A percentile compares a stretch with the other conserved stretches of the same genome.
Evolutionary conservation across 2,113 vertebrate species (phyloP).

Genomic region (Perca flavescens): DNA sequence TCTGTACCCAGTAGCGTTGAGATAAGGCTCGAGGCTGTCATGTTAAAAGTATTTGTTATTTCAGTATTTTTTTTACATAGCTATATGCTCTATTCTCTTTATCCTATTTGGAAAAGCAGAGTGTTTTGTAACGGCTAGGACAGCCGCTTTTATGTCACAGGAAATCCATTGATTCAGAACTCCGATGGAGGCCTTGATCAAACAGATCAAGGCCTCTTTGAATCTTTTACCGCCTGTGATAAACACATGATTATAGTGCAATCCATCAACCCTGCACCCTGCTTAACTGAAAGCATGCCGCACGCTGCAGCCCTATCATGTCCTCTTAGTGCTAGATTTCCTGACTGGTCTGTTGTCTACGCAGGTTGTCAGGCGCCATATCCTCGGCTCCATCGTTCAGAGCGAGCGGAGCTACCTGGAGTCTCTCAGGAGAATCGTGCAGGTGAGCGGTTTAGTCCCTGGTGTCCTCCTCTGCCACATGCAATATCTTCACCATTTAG

Average conservation of each 20-base stretch:
- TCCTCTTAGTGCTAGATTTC: slow-evolving; percentile 57
- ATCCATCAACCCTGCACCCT: slow-evolving; percentile 58
- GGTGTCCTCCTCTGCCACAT: slow-evolving; percentile 69
- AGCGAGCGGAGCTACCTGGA: slow-evolving; percentile 94
- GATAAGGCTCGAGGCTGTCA: slow-evolving; percentile 23
- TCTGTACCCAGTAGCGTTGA: not conserved
- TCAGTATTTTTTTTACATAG: slow-evolving; percentile 1
- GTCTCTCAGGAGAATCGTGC: slow-evolving; percentile 90
- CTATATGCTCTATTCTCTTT: slow-evolving; percentile 4
- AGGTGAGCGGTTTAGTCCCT: slow-evolving; percentile 83
- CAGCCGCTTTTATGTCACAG: slow-evolving; percentile 25
- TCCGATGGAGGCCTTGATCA: slow-evolving; percentile 45
- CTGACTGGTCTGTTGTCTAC: slow-evolving; percentile 62
- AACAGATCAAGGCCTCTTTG: slow-evolving; percentile 26
- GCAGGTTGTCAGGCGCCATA: slow-evolving; percentile 93
- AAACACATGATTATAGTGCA: slow-evolving; percentile 60
- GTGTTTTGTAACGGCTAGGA: not conserved
- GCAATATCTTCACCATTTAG: slow-evolving; percentile 63
- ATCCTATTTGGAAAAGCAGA: slow-evolving; percentile 15
- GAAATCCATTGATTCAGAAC: slow-evolving; percentile 33
- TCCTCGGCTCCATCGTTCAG: slow-evolving; percentile 94
- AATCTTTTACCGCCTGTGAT: slow-evolving; percentile 43
- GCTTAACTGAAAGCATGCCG: slow-evolving; percentile 52
- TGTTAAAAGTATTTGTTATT: slow-evolving; percentile 30
- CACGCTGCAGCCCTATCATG: slow-evolving; percentile 49